Evolutionary conservation across 1,140 invertebrate genomes (phyloP).

Genomic region (Daktulosphaira vitifoliae): DNA sequence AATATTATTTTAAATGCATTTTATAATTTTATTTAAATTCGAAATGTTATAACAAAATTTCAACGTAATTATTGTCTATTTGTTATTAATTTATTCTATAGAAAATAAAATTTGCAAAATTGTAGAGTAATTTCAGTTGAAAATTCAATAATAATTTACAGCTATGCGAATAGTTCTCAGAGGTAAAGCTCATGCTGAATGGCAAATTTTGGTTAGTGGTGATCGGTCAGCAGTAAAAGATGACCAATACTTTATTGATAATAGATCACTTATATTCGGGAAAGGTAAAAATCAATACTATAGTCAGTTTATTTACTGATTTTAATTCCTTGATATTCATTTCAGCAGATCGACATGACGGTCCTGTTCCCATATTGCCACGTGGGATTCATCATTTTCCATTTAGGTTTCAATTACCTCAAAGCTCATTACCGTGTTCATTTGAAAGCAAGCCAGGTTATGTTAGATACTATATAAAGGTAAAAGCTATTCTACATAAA

Average conservation of each 20-base stretch:
- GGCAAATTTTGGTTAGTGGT: constrained; percentile 70
- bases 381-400: constrained; percentile 66
- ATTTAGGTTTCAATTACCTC: constrained; percentile 67
- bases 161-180: constrained; percentile 64
- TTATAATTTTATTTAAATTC: no score
- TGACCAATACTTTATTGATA: constrained; percentile 74
- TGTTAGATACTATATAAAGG: constrained; percentile 70
- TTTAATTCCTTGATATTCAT: no score
- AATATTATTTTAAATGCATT: no score
- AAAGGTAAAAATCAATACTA: no score
- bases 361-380: constrained; percentile 63
- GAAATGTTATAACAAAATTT: no score
- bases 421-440: constrained; percentile 67
- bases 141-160: constrained; percentile 48
- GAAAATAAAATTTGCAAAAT: no score
- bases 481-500: constrained; percentile 36
- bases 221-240: constrained; percentile 68
- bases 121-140: no score
- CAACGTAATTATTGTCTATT: no score
- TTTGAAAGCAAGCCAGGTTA: constrained; percentile 71
- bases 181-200: constrained; percentile 71
- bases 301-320: no score
- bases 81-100: no score
- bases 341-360: constrained; percentile 53
- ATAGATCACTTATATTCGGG: constrained; percentile 66